Evolutionary conservation across 2,888 invertebrate species (phyloP).

Genomic region (Molanna angustata): DNA sequence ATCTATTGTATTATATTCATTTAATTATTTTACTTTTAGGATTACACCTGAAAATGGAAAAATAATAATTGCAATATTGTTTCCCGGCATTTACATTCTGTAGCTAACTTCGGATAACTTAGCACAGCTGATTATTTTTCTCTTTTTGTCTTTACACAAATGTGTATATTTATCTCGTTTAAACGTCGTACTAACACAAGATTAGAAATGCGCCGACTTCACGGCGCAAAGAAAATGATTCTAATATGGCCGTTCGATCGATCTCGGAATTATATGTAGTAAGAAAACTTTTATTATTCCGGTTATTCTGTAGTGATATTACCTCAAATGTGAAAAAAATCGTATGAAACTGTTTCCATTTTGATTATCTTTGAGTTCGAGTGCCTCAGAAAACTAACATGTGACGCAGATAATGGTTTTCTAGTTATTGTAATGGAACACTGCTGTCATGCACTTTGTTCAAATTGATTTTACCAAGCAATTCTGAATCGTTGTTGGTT

Average conservation of each 20-base stretch:
- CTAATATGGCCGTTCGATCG: constrained; percentile 27
- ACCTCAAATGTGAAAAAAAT: constrained; percentile 11
- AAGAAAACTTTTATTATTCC: constrained; percentile 25
- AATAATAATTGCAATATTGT: no score
- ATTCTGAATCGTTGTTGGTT: constrained; percentile 16
- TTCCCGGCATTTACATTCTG: constrained; percentile 18
- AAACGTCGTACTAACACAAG: constrained; percentile 5
- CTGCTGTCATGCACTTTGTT: constrained; percentile 24
- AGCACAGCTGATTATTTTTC: constrained; percentile 24
- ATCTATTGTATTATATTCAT: no score
- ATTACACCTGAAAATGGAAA: no score
- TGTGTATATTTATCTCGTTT: background rate
- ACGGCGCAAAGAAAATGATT: constrained; percentile 28
- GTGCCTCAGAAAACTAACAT: constrained; percentile 18
- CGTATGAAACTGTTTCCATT: constrained; percentile 2
- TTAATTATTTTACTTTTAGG: no score
- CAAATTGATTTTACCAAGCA: constrained; percentile 5
- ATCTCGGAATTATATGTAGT: constrained; percentile 18
- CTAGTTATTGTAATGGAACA: constrained; percentile 17
- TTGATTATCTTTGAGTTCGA: background rate
- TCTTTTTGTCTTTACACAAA: background rate
- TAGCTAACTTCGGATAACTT: constrained; percentile 17
- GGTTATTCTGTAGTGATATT: constrained; percentile 11
- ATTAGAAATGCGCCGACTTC: constrained; percentile 24
- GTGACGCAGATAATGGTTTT: constrained; percentile 17